Percentiles rank a stretch among this genome's conserved stretches.
Evolutionary conservation across 2,797 vertebrate genomes (phyloP).

Genomic region (Periophthalmus magnuspinnatus): DNA sequence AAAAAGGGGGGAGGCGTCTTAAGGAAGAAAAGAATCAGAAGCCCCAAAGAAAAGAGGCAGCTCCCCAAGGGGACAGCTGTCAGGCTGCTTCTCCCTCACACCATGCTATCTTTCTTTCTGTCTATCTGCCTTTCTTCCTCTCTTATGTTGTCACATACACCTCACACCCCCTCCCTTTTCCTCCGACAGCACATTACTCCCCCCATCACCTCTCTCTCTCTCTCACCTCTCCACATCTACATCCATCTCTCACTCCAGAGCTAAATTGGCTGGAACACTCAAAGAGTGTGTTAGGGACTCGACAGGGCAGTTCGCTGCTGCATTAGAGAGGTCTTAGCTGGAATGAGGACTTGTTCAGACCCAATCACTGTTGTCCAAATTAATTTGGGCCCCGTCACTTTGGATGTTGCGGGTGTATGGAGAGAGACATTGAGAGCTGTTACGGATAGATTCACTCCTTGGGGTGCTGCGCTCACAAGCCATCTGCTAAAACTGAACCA

Average conservation of each 20-base stretch:
- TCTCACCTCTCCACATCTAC: conserved; percentile 60
- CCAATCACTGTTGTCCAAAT: conserved; percentile 75
- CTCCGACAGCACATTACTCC: conserved; percentile 65
- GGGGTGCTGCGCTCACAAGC: conserved; percentile 62
- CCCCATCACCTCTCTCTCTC: conserved; percentile 64
- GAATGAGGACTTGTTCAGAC: conserved; percentile 70
- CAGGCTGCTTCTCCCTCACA: conserved; percentile 57
- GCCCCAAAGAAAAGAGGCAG: conserved; percentile 61
- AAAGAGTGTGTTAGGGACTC: conserved; percentile 61
- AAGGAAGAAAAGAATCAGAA: conserved; percentile 56
- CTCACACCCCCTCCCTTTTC: conserved; percentile 59
- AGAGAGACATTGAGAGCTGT: conserved; percentile 56
- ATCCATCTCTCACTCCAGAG: conserved; percentile 57
- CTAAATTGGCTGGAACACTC: conserved; percentile 72
- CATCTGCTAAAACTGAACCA: conserved; percentile 71
- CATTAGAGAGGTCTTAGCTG: conserved; percentile 57
- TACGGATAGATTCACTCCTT: conserved; percentile 68
- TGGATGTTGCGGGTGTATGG: conserved; percentile 42
- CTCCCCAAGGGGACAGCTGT: conserved; percentile 71
- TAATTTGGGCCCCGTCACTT: conserved; percentile 74
- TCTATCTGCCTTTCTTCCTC: conserved; percentile 48
- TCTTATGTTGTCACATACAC: conserved; percentile 57
- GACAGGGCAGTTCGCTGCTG: conserved; percentile 60
- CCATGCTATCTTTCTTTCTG: conserved; percentile 58
- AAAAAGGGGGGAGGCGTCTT: conserved; percentile 37